phyloP scores from a whole-genome alignment of 2,113 vertebrate genomes.

The Ammodytes dubius region DNA sequence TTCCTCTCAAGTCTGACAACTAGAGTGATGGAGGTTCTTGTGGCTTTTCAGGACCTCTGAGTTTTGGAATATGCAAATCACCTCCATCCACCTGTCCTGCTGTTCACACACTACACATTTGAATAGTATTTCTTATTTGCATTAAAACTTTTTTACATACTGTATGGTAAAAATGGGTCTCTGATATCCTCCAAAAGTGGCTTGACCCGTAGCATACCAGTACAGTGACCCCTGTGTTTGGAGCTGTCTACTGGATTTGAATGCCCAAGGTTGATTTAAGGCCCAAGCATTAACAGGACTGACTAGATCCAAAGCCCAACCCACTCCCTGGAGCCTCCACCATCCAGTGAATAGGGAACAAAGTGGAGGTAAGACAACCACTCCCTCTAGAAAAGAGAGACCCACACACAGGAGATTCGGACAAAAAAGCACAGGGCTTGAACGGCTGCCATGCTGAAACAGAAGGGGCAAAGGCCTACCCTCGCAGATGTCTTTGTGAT shows the following conservation, averaged over 20 bases:
- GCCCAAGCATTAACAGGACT: neutral
- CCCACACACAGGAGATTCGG: neutral
- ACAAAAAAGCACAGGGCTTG: conserved; percentile 36
- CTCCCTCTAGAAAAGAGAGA: conserved; percentile 5
- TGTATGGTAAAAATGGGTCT: neutral
- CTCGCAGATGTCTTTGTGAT: conserved; percentile 52
- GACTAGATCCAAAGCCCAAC: neutral
- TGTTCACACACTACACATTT: conserved; percentile 25
- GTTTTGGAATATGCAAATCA: conserved; percentile 16
- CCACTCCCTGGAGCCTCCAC: neutral
- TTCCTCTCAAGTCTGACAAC: neutral
- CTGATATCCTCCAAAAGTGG: neutral
- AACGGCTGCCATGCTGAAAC: conserved; percentile 38
- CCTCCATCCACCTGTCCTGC: neutral
- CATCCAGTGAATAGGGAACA: neutral
- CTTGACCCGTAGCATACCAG: neutral
- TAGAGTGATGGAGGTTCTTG: neutral
- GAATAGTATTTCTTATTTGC: conserved; percentile 35
- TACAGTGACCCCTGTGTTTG: neutral
- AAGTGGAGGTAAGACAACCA: conserved; percentile 14
- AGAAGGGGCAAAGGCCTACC: conserved; percentile 35
- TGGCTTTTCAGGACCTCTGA: neutral
- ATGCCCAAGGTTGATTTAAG: neutral
- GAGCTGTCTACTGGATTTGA: neutral
- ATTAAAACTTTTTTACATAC: conserved; percentile 12